Evolutionary conservation across 2,113 vertebrate species (phyloP).

Genomic region (Ploceus nigricollis): DNA sequence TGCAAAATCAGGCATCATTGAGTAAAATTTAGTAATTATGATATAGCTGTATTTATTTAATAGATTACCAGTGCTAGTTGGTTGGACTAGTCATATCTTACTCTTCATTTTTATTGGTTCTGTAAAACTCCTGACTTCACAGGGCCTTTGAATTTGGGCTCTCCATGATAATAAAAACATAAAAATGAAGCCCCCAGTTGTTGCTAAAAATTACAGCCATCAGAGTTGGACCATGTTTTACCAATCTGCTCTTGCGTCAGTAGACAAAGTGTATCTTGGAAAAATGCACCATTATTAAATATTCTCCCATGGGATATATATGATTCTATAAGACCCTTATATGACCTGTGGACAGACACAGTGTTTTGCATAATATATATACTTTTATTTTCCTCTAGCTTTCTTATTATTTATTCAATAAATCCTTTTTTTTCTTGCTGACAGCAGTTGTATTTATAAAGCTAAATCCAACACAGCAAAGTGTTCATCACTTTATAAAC

Average conservation of each 20-base stretch:
- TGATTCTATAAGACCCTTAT: slow-evolving; percentile 39
- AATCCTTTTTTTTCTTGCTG: slow-evolving; percentile 83
- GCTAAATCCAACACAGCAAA: slow-evolving; percentile 80
- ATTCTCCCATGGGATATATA: slow-evolving; percentile 22
- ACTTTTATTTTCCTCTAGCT: slow-evolving; percentile 76
- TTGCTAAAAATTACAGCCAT: slow-evolving; percentile 12
- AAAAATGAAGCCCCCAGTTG: neutral
- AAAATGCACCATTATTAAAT: slow-evolving; percentile 26
- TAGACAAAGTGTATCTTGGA: neutral
- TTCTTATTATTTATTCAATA: slow-evolving; percentile 88
- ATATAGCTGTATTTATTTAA: neutral
- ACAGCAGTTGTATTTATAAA: slow-evolving; percentile 86
- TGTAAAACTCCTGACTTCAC: neutral
- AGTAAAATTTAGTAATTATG: neutral
- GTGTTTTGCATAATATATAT: slow-evolving; percentile 77
- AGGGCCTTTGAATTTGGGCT: neutral
- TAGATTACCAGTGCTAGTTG: neutral
- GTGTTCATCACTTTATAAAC: slow-evolving; percentile 89
- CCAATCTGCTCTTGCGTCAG: neutral
- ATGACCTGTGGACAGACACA: slow-evolving; percentile 74
- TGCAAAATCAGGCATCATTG: neutral
- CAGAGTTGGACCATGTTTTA: neutral
- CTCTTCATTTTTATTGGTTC: neutral
- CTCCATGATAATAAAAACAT: neutral
- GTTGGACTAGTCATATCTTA: neutral